Percentiles rank a stretch among this genome's conserved stretches.
These are phyloP conservation scores for Ennomos quercinarius DNA, from an alignment of 2,888 invertebrate genomes.

Conservation along the genomic window DNA sequence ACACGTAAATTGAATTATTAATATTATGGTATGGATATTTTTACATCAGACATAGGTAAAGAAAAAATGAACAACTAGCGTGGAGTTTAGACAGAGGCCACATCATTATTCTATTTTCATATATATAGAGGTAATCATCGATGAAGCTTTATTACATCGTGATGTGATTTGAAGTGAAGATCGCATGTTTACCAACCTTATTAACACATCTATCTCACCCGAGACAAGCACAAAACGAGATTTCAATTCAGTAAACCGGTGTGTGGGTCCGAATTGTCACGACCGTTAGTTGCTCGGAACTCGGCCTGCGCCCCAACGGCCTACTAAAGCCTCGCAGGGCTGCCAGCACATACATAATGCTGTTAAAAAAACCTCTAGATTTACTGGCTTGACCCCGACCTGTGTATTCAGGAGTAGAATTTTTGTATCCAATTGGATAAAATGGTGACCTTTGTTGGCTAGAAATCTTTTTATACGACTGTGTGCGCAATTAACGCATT, in stretches of 20 bases:
- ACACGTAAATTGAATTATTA: too few species aligned
- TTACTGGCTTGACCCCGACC: constrained; percentile 20
- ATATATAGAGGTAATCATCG: too few species aligned
- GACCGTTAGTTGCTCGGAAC: constrained; percentile 67
- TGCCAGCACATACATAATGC: constrained; percentile 18
- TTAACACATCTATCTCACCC: constrained; percentile 15
- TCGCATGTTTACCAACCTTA: constrained; percentile 5
- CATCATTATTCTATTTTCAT: too few species aligned
- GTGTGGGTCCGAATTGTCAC: constrained; percentile 55
- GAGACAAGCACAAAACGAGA: constrained; percentile 21
- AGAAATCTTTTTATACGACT: too few species aligned
- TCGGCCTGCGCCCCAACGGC: constrained; percentile 50
- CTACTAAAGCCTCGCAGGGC: constrained; percentile 30
- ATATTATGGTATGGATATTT: too few species aligned
- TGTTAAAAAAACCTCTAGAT: constrained; percentile 20
- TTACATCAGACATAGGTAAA: too few species aligned
- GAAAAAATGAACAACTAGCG: too few species aligned
- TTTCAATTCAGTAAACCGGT: constrained; percentile 32
- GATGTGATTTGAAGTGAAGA: not conserved
- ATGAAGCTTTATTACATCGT: too few species aligned
- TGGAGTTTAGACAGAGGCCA: too few species aligned
- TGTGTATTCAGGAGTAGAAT: constrained; percentile 19
- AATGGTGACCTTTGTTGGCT: not conserved
- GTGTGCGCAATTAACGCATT: too few species aligned
- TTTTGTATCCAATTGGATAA: not conserved